Evolutionary conservation across 2,888 invertebrate genomes (phyloP).

Genomic region (Oligia strigilis): DNA sequence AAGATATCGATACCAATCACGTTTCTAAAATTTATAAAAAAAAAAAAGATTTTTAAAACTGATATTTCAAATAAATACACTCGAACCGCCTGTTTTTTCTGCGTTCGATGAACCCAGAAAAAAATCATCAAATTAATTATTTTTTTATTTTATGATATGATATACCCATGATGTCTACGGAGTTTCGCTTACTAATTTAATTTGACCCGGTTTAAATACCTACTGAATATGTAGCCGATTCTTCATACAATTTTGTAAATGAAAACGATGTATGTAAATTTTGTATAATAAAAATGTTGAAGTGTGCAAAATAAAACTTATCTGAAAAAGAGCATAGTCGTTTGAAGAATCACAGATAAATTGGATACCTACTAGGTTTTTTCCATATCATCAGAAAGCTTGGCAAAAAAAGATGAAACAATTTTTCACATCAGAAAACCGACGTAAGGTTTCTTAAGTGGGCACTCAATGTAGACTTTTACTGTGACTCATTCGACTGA

Average conservation of each 20-base stretch:
- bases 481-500: conserved; percentile 63
- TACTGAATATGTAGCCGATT: neutral
- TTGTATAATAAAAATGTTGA: neutral
- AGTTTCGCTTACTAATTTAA: too few species aligned
- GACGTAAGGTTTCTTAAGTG: conserved; percentile 57
- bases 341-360: conserved; percentile 24
- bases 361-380: conserved; percentile 42
- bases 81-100: too few species aligned
- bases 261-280: neutral
- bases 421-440: conserved; percentile 71
- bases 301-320: neutral
- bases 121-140: too few species aligned
- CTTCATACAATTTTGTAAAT: neutral
- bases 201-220: neutral
- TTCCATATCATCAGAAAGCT: conserved; percentile 64
- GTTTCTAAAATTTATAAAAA: too few species aligned
- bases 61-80: too few species aligned
- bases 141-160: too few species aligned
- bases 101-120: too few species aligned
- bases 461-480: conserved; percentile 61
- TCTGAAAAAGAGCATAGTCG: neutral
- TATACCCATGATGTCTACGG: too few species aligned
- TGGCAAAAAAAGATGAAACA: conserved; percentile 64
- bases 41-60: too few species aligned
- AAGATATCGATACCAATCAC: too few species aligned